Evolutionary conservation across 2,113 vertebrate species (phyloP).

Genomic region (Rafetus swinhoei): DNA sequence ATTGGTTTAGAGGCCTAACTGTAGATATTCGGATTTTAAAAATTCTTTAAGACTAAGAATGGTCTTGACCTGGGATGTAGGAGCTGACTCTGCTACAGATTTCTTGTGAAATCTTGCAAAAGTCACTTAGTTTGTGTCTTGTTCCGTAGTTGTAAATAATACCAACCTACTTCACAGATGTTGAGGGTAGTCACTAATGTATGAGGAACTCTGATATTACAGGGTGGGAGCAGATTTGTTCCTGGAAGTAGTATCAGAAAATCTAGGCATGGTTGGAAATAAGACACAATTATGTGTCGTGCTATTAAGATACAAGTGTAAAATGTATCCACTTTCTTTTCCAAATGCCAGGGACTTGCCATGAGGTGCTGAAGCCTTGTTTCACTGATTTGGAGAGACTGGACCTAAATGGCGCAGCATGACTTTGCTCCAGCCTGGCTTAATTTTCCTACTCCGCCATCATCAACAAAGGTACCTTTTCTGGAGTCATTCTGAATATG

Average conservation of each 20-base stretch:
- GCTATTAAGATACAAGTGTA: background rate
- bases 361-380: constrained; percentile 86
- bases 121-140: background rate
- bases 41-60: background rate
- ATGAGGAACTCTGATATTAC: background rate
- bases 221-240: background rate
- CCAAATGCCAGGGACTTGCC: constrained; percentile 75
- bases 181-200: background rate
- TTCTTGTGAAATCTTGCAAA: background rate
- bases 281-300: background rate
- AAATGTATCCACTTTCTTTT: constrained; percentile 42
- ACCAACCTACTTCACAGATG: background rate
- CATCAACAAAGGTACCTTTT: constrained; percentile 81
- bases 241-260: background rate
- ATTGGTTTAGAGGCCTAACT: background rate
- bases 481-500: background rate
- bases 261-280: background rate
- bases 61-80: background rate
- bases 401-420: constrained; percentile 90
- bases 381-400: constrained; percentile 75
- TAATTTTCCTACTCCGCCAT: constrained; percentile 85
- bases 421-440: constrained; percentile 91
- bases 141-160: no score
- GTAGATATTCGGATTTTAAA: background rate
- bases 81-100: background rate